Base-by-base conservation (phyloP, 2,797 vertebrate species). In the Sebastolobus altivelis region DNA sequence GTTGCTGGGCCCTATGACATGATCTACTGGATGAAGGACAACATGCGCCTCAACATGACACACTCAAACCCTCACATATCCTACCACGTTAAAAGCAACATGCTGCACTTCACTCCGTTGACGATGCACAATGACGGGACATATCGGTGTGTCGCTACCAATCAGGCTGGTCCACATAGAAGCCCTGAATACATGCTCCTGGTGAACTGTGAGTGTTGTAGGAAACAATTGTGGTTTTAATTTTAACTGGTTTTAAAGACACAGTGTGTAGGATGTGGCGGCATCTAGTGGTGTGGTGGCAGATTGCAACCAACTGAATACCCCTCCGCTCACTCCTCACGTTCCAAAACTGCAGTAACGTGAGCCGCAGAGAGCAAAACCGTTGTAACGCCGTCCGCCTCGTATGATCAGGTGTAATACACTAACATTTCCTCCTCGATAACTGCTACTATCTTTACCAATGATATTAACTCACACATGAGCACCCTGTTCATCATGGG, bases 181-280 rank as follows among this genome's bases (percentile, higher is more conserved):
- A 95, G 95, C 70, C 11, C 33, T 0, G 2, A 40, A 2, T 90
- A 90, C 60, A 0, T 1, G 0, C 92, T 95, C 8, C 37, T 49
- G 10, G 93, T 93, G 6, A 93, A 90, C 77, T 95, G 95, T 95
- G 79, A 95, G 95, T 94, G 11, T 35, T 66, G 13, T n/a, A 25
- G 14, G 10, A 56, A 70, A 49, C n/a, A 49, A 22, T 2, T 56
- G 20, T 46, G 31, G 14, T 35, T 55, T 52, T 20, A 1, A 40
- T 65, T 25, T 38, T 22, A 38, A 63, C 12, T 38, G 35, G n/a
- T 63, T 63, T 62, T 38, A 8, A 63, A 62, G 0, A 20, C 10
- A 22, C 22, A 22, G 52, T 54, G 52, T n/a, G 0, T 54, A 54
- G 52, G 52, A 54, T 54, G 20, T 54, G 52, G 52, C 10, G 10